Conservation (phyloP, 2,797 vertebrate genomes). For the Falco naumanni region DNA sequence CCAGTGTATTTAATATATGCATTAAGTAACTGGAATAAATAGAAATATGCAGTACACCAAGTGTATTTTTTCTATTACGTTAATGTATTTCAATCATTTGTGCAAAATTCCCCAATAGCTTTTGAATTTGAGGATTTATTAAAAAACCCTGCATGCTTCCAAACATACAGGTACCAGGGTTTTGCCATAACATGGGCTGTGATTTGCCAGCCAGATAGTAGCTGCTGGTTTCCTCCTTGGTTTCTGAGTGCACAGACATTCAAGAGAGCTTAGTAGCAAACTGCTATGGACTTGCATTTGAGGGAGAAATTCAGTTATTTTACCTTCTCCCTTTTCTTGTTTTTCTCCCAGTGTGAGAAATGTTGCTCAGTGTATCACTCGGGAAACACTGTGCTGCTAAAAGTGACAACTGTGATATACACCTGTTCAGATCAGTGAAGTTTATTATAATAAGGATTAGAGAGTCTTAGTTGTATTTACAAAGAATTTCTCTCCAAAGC, state of each 20-base stretch:
- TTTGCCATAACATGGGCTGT: background rate
- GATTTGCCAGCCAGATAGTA: background rate
- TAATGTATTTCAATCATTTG: slow-evolving; percentile 33
- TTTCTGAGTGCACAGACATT: background rate
- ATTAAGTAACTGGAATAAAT: slow-evolving; percentile 24
- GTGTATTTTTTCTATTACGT: slow-evolving; percentile 16
- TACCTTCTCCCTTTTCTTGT: background rate
- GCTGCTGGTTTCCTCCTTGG: background rate
- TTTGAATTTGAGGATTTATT: slow-evolving; percentile 31
- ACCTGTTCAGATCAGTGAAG: slow-evolving; percentile 44
- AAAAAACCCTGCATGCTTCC: background rate
- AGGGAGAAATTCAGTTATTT: slow-evolving; percentile 3
- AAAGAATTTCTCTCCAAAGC: slow-evolving; percentile 61
- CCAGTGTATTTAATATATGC: background rate
- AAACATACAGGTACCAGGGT: background rate
- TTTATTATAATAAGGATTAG: slow-evolving; percentile 42
- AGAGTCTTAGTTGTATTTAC: slow-evolving; percentile 48
- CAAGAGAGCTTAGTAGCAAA: background rate
- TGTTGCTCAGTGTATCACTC: background rate
- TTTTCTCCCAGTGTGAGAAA: background rate
- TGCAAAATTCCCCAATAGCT: slow-evolving; percentile 25
- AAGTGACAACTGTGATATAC: slow-evolving; percentile 36
- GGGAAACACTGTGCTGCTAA: background rate
- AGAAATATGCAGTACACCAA: background rate
- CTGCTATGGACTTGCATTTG: background rate